Evolutionary conservation across 2,113 vertebrate species (phyloP).

Genomic region (Aegithalos caudatus): DNA sequence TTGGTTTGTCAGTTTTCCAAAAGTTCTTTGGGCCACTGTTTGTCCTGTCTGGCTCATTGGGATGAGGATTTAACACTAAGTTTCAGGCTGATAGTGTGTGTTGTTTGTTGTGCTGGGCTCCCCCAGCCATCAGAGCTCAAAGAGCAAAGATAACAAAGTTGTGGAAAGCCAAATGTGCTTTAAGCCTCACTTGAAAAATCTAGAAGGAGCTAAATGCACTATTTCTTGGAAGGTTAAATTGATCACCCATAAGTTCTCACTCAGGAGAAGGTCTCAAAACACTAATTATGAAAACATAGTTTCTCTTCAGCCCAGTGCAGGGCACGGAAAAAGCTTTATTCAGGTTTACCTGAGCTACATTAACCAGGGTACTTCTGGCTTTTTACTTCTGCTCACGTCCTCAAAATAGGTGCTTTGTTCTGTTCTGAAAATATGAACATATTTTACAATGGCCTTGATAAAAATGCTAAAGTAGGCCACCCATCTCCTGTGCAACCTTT

Average conservation of each 20-base stretch:
- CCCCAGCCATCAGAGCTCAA: neutral
- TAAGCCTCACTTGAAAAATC: neutral
- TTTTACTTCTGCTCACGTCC: neutral
- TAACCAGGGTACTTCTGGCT: neutral
- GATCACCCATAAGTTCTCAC: neutral
- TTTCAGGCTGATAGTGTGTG: neutral
- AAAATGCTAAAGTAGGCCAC: neutral
- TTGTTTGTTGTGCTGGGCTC: neutral
- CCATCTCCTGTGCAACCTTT: neutral
- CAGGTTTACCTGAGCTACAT: neutral
- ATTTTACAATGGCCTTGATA: neutral
- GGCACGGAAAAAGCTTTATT: neutral
- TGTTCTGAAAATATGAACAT: neutral
- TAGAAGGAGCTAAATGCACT: neutral
- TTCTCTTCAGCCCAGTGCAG: neutral
- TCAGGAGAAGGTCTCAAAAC: neutral
- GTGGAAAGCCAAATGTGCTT: neutral
- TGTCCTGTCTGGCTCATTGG: neutral
- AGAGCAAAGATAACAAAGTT: neutral
- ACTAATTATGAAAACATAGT: neutral
- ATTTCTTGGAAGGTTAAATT: neutral
- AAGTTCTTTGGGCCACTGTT: constrained; percentile 64
- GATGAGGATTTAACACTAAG: neutral
- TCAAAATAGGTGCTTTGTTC: neutral
- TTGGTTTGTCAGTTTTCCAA: constrained; percentile 86